Evolutionary conservation across 2,113 vertebrate genomes (phyloP).

Genomic region (Salvelinus alpinus): DNA sequence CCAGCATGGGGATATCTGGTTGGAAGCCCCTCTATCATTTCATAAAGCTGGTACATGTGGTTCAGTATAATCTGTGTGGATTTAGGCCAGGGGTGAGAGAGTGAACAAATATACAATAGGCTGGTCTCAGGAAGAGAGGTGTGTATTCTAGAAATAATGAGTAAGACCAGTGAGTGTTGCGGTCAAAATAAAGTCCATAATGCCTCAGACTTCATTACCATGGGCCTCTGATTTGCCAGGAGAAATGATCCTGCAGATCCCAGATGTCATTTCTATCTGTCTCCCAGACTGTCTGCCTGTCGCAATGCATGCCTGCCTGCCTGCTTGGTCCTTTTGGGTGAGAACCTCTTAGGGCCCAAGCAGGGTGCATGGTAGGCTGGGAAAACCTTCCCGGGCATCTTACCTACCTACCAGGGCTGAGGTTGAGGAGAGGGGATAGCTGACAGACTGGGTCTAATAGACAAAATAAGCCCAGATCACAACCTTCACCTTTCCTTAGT

Average conservation of each 20-base stretch:
- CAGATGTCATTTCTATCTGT: conserved; percentile 2
- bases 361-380: background rate
- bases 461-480: conserved; percentile 2
- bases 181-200: conserved; percentile 7
- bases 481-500: background rate
- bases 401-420: background rate
- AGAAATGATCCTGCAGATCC: conserved; percentile 4
- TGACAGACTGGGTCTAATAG: background rate
- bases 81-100: background rate
- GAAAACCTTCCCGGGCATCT: background rate
- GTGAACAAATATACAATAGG: no score
- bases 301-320: background rate
- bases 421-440: no score
- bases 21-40: conserved; percentile 77
- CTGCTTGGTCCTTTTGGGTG: background rate
- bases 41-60: conserved; percentile 72
- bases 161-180: background rate
- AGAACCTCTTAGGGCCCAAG: background rate
- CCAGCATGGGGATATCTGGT: conserved; percentile 65
- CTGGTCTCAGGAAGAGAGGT: background rate
- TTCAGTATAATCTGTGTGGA: background rate
- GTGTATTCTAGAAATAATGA: background rate
- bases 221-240: conserved; percentile 13
- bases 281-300: background rate
- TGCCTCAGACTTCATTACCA: conserved; percentile 15